Evolutionary conservation across 2,797 vertebrate genomes (phyloP).

Genomic region (Anguilla obscura): DNA sequence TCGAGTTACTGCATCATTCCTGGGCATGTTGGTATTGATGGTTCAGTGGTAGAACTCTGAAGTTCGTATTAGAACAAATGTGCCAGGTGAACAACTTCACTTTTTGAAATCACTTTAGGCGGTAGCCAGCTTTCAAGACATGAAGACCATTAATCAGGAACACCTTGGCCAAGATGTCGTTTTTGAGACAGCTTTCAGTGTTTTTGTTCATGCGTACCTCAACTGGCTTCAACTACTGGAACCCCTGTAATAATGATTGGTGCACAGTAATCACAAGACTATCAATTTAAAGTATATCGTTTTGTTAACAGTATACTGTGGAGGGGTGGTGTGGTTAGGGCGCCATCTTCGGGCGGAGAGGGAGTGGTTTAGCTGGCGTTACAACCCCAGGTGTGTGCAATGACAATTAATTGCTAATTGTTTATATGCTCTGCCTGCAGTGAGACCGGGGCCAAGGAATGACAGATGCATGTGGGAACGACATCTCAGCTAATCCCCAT

Average conservation of each 20-base stretch:
- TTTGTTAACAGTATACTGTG: neutral
- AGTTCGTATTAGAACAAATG: conserved; percentile 35
- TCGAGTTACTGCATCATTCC: too few relatives aligned
- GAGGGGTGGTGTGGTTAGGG: too few relatives aligned
- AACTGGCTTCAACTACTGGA: neutral
- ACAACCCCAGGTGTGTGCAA: too few relatives aligned
- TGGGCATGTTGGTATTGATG: too few relatives aligned
- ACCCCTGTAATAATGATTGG: neutral
- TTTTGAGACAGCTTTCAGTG: neutral
- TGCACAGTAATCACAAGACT: neutral
- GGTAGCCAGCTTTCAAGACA: conserved; percentile 20
- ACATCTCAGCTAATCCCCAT: too few relatives aligned
- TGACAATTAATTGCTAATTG: too few relatives aligned
- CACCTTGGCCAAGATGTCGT: neutral
- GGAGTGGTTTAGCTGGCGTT: too few relatives aligned
- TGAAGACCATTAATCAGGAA: conserved; percentile 4
- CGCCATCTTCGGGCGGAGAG: too few relatives aligned
- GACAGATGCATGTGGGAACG: too few relatives aligned
- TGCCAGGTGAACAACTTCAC: conserved; percentile 30
- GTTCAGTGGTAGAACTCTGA: conserved; percentile 31
- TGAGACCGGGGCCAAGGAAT: too few relatives aligned
- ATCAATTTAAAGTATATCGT: neutral
- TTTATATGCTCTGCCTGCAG: too few relatives aligned
- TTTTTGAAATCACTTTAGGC: conserved; percentile 35
- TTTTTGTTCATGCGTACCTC: neutral